Conservation (phyloP, 2,113 vertebrate genomes). For the Rissa tridactyla region DNA sequence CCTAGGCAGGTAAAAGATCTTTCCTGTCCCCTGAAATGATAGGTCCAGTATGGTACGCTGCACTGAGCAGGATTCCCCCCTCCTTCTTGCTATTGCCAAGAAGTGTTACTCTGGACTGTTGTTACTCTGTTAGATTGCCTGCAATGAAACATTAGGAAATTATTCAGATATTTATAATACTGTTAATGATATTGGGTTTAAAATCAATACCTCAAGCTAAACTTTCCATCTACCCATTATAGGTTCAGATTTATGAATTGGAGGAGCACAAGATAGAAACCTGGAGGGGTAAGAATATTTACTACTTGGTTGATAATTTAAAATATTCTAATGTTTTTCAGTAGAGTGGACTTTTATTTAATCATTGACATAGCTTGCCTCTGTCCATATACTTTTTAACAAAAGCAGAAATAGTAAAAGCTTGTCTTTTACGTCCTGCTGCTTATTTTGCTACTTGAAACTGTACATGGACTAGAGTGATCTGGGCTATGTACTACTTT, state of each 20-base stretch:
- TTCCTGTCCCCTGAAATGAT: background rate
- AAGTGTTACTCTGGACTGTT: background rate
- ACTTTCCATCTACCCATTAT: background rate
- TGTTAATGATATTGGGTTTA: background rate
- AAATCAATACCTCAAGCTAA: background rate
- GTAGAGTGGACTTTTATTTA: background rate
- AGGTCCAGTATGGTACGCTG: background rate
- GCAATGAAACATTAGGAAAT: background rate
- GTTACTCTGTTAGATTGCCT: background rate
- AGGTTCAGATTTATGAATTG: constrained; percentile 99
- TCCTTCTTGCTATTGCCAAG: background rate
- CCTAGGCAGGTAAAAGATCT: background rate
- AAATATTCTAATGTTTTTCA: background rate
- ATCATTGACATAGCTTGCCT: background rate
- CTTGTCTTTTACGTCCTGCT: background rate
- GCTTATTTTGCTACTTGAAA: background rate
- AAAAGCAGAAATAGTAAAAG: background rate
- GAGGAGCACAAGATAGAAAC: constrained; percentile 98
- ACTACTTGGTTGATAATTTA: background rate
- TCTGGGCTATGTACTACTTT: background rate
- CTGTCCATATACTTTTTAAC: background rate
- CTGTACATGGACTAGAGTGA: background rate
- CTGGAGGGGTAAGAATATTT: constrained; percentile 86
- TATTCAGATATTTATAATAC: background rate
- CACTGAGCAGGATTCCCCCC: background rate